Evolutionary conservation across 92 coral and sea anemone genomes (phyloP).

Genomic region (Virgularia gustaviana): DNA sequence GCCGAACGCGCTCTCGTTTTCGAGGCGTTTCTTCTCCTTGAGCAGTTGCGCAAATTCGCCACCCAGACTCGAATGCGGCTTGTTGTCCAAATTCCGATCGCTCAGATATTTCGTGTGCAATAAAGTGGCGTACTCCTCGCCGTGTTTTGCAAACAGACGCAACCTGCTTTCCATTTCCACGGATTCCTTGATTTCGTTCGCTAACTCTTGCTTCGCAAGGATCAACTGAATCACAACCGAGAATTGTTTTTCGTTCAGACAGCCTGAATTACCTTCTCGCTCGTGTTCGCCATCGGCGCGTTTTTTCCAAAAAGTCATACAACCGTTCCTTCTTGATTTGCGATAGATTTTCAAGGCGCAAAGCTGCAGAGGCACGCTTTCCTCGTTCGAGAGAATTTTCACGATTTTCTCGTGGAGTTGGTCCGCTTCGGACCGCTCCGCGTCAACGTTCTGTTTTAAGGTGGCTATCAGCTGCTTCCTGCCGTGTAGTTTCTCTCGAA

Average conservation of each 20-base stretch:
- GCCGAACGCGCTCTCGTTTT: conserved; percentile 14
- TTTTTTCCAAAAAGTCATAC: background rate
- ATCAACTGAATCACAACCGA: conserved; percentile 11
- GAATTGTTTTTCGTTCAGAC: conserved; percentile 15
- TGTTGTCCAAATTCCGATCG: background rate
- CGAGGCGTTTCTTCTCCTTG: conserved; percentile 24
- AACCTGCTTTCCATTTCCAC: background rate
- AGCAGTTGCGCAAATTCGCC: background rate
- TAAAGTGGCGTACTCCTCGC: background rate
- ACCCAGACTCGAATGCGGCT: background rate
- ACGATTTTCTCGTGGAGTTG: background rate
- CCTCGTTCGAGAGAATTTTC: background rate
- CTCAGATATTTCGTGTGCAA: background rate
- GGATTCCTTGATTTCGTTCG: conserved; percentile 6
- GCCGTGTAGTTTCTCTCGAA: conserved; percentile 1
- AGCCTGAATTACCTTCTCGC: background rate
- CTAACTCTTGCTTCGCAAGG: conserved; percentile 17
- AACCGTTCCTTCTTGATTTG: conserved; percentile 1
- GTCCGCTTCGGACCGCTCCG: background rate
- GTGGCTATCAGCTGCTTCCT: background rate
- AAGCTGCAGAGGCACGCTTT: background rate
- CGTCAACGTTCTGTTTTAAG: background rate
- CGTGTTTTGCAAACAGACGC: background rate
- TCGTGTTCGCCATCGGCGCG: background rate
- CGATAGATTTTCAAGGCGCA: conserved; percentile 7